Evolutionary conservation across 2,113 vertebrate species (phyloP).

Genomic region (Arenaria interpres): DNA sequence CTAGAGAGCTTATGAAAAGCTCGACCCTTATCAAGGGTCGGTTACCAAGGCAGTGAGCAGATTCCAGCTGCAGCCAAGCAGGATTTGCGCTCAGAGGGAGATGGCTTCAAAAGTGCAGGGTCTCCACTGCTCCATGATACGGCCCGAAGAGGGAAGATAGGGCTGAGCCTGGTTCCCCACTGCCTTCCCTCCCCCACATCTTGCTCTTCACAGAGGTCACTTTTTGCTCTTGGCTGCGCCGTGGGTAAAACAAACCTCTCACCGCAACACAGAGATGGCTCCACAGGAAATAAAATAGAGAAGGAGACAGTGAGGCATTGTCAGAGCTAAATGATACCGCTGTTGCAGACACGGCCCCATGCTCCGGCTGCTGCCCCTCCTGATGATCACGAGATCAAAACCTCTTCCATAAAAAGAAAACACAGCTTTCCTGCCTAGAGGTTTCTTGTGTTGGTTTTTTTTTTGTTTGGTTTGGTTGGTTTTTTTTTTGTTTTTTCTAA

Average conservation of each 20-base stretch:
- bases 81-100: not conserved
- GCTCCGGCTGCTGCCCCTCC: not conserved
- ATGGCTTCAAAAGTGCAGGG: not conserved
- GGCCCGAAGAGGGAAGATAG: accelerated
- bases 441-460: not conserved
- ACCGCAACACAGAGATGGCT: not conserved
- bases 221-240: not conserved
- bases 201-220: not conserved
- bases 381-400: not conserved
- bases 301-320: not conserved
- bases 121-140: accelerated
- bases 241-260: not conserved
- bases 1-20: not conserved
- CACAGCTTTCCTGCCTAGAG: not conserved
- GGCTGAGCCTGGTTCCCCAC: not conserved
- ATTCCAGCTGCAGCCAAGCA: not conserved
- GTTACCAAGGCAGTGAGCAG: not conserved
- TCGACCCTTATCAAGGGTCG: too few relatives aligned
- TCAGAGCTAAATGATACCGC: not conserved
- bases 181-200: not conserved
- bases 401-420: not conserved
- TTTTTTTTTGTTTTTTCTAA: not conserved
- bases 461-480: not conserved
- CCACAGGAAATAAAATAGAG: not conserved
- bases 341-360: not conserved